Base-by-base conservation (phyloP, 2,113 vertebrate species). In the Diglossa brunneiventris region DNA sequence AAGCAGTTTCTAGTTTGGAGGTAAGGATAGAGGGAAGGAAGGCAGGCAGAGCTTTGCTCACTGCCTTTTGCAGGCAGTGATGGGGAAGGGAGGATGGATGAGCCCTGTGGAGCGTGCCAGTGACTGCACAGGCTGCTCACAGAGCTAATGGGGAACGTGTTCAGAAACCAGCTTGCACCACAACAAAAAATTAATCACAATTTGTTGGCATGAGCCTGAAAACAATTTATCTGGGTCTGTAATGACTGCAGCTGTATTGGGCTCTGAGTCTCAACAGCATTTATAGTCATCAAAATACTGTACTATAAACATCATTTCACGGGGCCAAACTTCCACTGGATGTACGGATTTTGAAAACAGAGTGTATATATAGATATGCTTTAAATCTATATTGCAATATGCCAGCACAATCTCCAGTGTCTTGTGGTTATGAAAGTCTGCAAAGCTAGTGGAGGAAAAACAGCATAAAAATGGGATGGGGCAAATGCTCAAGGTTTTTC, bases 181-280 rank as follows among this genome's bases (percentile, higher is more conserved):
- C 70, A 94, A 79, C 87, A 94, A 90, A 82, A 70, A 79, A 89
- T 89, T 53, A 83, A 91, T 88, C 91, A 59, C 50, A 35, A 61
- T 77, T 79, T 92, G 87, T 31, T 95, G 93, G 75, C 63, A 24
- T 0, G 17, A 95, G 39, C 31, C 70, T 85, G 89, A 74, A 86
- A 76, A 90, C 2, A 10, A n/a, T 76, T 91, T 83, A 62, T 80
- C 47, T 19, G 59, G 21, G 67, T 56, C 70, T 77, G 59, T 37
- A 90, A 50, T 70, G 79, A 75, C 83, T 61, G 52, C 47, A 67
- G 59, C 77, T 80, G 41, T 70, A 46, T 31, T 80, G 61, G 86
- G 52, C 67, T 80, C 63, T 0, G 7, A 91, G 64, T 33, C 55
- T 41, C 87, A 74, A 28, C 47, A 72, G 87, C 79, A 80, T 73